A percentile compares a stretch with the other conserved stretches of the same genome.
These are phyloP conservation scores for Eospalax fontanierii DNA, from an alignment of 2,797 vertebrate species.

Conservation along the genomic window DNA sequence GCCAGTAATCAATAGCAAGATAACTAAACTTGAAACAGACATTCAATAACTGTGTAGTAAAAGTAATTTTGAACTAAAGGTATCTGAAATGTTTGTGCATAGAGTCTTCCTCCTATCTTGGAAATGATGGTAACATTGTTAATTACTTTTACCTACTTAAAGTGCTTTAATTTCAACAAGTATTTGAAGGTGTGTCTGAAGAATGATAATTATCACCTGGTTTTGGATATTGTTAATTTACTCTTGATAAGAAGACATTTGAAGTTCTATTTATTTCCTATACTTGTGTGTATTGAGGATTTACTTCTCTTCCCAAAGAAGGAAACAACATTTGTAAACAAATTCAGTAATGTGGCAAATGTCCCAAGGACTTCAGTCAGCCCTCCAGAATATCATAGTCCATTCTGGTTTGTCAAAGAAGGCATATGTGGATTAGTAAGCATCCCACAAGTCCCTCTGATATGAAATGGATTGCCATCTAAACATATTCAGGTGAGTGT, in stretches of 20 bases:
- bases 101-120: neutral
- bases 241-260: neutral
- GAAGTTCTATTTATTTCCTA: conserved; percentile 8
- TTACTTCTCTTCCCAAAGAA: neutral
- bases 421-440: neutral
- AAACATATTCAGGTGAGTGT: neutral
- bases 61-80: neutral
- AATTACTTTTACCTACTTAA: neutral
- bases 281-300: neutral
- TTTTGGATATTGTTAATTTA: neutral
- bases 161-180: neutral
- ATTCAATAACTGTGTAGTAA: neutral
- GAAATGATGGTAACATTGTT: neutral
- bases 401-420: neutral
- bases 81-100: neutral
- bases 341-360: neutral
- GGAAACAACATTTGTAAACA: neutral
- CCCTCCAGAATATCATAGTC: neutral
- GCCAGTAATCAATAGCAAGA: neutral
- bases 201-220: neutral
- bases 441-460: neutral
- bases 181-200: neutral
- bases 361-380: neutral
- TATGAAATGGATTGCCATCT: conserved; percentile 6
- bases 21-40: neutral